phyloP scores from a whole-genome alignment of 2,888 invertebrate genomes.

The Euproctis similis region DNA sequence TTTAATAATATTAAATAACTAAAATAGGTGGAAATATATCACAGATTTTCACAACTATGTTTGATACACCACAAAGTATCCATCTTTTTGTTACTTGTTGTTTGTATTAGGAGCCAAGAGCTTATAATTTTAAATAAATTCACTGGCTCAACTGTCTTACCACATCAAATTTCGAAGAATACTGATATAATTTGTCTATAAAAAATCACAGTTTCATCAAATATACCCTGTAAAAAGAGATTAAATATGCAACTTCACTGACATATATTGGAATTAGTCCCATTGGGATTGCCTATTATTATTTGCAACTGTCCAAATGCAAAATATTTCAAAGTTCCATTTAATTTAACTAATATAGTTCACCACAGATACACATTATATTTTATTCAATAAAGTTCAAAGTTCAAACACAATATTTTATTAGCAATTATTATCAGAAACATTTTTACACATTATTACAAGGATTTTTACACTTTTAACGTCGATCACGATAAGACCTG shows the following conservation, averaged over 20 bases:
- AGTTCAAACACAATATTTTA: conserved; percentile 70
- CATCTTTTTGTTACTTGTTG: neutral
- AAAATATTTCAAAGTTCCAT: conserved; percentile 23
- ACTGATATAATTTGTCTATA: conserved; percentile 3
- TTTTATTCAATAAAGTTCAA: conserved; percentile 69
- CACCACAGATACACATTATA: conserved; percentile 60
- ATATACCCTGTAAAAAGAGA: conserved; percentile 19
- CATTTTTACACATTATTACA: conserved; percentile 62
- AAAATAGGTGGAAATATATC: conserved; percentile 37
- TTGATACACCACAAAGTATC: conserved; percentile 21
- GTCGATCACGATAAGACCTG: conserved; percentile 77
- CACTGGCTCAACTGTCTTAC: no score
- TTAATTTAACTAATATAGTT: conserved; percentile 32
- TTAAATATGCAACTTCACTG: conserved; percentile 10
- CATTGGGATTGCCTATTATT: conserved; percentile 13
- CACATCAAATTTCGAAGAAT: no score
- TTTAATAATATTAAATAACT: conserved; percentile 16
- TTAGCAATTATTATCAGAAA: conserved; percentile 51
- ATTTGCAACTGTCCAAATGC: conserved; percentile 16
- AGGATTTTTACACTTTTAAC: conserved; percentile 54
- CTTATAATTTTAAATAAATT: no score
- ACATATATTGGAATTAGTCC: conserved; percentile 16
- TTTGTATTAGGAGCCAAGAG: no score
- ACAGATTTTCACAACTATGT: conserved; percentile 37
- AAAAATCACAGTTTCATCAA: conserved; percentile 11